Base-by-base conservation (phyloP, 2,113 vertebrate genomes). In the Pelvicachromis taeniatus region DNA sequence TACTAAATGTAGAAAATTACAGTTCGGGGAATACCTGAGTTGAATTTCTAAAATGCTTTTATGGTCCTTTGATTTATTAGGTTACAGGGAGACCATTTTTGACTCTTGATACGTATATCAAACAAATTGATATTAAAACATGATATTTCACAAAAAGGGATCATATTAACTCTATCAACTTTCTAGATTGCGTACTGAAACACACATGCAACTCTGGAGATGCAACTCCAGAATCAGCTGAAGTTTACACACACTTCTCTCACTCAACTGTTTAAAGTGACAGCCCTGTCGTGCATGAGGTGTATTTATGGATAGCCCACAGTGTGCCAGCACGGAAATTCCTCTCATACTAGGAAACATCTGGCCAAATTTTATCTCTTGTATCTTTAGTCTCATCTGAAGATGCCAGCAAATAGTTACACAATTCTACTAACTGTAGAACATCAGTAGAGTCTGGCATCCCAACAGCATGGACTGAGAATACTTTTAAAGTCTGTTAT, bases 331-430 rank as follows among this genome's bases (percentile, higher is more conserved):
- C 10, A 17, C 26, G 87, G 85, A 93, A 85, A 93, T 95, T 92
- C 85, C 82, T 84, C 50, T 88, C 91, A 90, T 92, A 81, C 58
- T 77, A 55, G 86, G 86, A 87, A 92, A 91, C 90, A 92, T 92
- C 89, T 93, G 91, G 86, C 40, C 63, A 81, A 86, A 81, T 87
- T 87, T 80, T 77, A 91, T 89, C 90, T 84, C 73, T 45, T 87
- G 33, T 87, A 88, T 92, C 89, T 92, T 70, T 58, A 85, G 88
- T 80, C 35, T 85, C 86, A 92, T 92, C 88, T 90, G 26, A 84
- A 93, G 78, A 89, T 91, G 84, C 81, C 84, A 87, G 86, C 59
- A 82, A 86, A 88, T 82, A 81, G 79, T 88, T 86, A 83, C 88
- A 88, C 68, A 83, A 78, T 79, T 50, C 59, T 78, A 10, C 78